Percentiles rank a stretch among this genome's conserved stretches.
These are phyloP conservation scores for Uropetala carovei DNA, from an alignment of 2,888 invertebrate species.

Conservation along the genomic window DNA sequence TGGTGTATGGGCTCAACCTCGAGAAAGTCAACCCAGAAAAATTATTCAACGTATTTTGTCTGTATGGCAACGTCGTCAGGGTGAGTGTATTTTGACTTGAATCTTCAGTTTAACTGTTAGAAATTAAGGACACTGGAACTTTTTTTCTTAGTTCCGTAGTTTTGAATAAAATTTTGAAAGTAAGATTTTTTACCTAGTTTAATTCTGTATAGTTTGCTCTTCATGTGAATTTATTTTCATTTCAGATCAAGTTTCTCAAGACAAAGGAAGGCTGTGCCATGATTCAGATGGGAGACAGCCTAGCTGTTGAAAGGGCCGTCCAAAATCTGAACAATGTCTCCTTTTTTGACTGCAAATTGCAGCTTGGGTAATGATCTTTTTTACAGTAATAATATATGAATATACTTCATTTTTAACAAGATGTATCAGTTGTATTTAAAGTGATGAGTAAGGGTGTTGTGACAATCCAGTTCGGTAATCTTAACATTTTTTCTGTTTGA, in stretches of 20 bases:
- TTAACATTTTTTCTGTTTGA: slow-evolving; percentile 67
- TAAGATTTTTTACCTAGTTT: slow-evolving; percentile 21
- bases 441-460: background rate
- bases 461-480: background rate
- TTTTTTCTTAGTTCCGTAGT: background rate
- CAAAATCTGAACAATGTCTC: slow-evolving; percentile 96
- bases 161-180: background rate
- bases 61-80: slow-evolving; percentile 98
- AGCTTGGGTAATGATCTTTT: slow-evolving; percentile 80
- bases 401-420: background rate
- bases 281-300: slow-evolving; percentile 98
- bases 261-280: slow-evolving; percentile 99
- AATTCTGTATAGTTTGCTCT: background rate
- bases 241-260: slow-evolving; percentile 95
- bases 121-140: background rate
- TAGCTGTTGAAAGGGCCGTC: slow-evolving; percentile 95
- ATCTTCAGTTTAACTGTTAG: background rate
- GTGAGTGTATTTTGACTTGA: slow-evolving; percentile 78
- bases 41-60: slow-evolving; percentile 98
- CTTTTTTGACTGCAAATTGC: slow-evolving; percentile 82
- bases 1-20: slow-evolving; percentile 98
- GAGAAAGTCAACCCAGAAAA: slow-evolving; percentile 96
- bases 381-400: background rate
- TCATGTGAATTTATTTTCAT: slow-evolving; percentile 63
- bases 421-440: background rate